These are phyloP conservation scores for Phenganax stokvisi DNA, from an alignment of 92 coral and sea anemone species.

Conservation along the genomic window DNA sequence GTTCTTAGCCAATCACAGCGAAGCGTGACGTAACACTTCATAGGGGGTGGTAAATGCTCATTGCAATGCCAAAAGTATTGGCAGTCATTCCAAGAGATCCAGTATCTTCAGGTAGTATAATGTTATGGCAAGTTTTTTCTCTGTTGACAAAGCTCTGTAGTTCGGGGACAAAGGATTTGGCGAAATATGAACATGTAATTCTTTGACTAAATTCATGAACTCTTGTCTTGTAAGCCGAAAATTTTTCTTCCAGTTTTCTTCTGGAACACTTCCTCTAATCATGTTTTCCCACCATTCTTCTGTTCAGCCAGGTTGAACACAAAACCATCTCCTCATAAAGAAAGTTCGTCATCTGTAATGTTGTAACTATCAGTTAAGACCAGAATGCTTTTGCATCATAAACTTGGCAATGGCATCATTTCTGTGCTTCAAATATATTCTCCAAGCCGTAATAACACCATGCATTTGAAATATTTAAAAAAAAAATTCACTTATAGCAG, in stretches of 20 bases:
- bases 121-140: not conserved
- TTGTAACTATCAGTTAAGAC: not conserved
- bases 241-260: constrained; percentile 8
- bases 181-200: not conserved
- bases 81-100: no score
- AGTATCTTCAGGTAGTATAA: no score
- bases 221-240: not conserved
- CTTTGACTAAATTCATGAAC: not conserved
- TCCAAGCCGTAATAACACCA: not conserved
- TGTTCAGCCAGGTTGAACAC: constrained; percentile 4
- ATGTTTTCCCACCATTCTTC: constrained; percentile 9
- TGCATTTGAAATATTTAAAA: not conserved
- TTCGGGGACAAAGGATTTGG: not conserved
- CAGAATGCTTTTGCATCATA: not conserved
- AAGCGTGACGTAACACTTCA: no score
- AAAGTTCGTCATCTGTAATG: not conserved
- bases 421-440: not conserved
- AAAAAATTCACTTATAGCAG: not conserved
- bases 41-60: no score
- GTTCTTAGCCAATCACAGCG: no score
- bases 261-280: not conserved
- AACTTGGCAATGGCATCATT: not conserved
- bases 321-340: not conserved
- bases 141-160: constrained; percentile 2
- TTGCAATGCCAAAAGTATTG: no score